Evolutionary conservation across 2,113 vertebrate species (phyloP).

Genomic region (Catagonus wagneri): DNA sequence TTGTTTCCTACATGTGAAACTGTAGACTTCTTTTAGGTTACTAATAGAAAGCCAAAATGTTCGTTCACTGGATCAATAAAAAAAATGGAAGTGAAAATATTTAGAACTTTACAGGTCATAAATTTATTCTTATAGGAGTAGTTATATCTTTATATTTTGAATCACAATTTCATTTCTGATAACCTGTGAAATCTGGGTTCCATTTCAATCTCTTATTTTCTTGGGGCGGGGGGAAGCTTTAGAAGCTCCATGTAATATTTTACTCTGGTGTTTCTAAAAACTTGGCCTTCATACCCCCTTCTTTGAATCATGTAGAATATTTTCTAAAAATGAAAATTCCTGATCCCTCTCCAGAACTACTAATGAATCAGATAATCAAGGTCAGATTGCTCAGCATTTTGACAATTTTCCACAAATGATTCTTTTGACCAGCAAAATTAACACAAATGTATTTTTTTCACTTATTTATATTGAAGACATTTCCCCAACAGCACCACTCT

Average conservation of each 20-base stretch:
- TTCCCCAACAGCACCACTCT: conserved; percentile 44
- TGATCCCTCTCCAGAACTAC: not conserved
- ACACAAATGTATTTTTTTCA: not conserved
- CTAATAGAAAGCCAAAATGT: not conserved
- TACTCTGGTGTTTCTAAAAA: not conserved
- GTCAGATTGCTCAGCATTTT: not conserved
- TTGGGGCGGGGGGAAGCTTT: not conserved
- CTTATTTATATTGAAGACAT: conserved; percentile 31
- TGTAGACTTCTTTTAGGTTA: not conserved
- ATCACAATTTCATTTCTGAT: conserved; percentile 5
- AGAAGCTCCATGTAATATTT: not conserved
- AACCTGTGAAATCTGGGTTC: not conserved
- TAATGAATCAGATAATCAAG: not conserved
- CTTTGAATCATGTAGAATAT: not conserved
- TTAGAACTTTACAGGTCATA: not conserved
- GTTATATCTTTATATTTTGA: conserved; percentile 24
- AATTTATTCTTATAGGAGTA: not conserved
- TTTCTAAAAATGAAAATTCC: not conserved
- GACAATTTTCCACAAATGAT: not conserved
- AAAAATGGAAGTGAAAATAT: not conserved
- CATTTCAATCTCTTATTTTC: not conserved
- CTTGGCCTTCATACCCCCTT: not conserved
- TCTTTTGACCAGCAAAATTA: conserved; percentile 2
- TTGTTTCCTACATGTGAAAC: not conserved
- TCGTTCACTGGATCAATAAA: not conserved